These are phyloP conservation scores for Pipistrellus pipistrellus DNA, from an alignment of 2,797 vertebrate species.

Conservation along the genomic window DNA sequence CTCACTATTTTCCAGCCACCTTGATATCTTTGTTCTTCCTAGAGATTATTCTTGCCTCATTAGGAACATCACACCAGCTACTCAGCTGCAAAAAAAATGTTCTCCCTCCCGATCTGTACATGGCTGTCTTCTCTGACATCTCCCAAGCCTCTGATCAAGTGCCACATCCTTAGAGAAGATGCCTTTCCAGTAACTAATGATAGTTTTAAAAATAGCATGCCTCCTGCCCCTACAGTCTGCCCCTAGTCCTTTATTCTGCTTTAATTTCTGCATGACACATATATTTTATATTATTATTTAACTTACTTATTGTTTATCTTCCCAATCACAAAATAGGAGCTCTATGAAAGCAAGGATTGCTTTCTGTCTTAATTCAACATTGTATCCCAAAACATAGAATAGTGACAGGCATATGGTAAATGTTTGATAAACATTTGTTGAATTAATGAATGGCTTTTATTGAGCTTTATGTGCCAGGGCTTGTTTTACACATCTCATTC, in stretches of 20 bases:
- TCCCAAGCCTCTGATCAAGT: slow-evolving; percentile 7
- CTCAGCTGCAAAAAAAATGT: not conserved
- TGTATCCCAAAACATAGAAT: not conserved
- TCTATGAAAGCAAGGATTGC: not conserved
- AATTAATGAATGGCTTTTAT: slow-evolving; percentile 1
- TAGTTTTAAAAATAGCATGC: not conserved
- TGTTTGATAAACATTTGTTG: not conserved
- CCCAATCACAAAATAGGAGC: not conserved
- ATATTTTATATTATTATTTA: not conserved
- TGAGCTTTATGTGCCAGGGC: not conserved
- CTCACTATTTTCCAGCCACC: not conserved
- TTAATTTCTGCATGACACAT: not conserved
- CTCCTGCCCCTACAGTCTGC: not conserved
- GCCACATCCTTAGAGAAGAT: slow-evolving; percentile 6
- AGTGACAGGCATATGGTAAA: not conserved
- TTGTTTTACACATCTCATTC: not conserved
- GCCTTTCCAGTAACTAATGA: not conserved
- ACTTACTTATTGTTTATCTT: too few relatives aligned
- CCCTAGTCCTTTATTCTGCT: not conserved
- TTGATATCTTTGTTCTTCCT: not conserved
- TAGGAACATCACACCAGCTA: not conserved
- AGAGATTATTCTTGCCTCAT: slow-evolving; percentile 14
- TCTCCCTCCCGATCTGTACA: not conserved
- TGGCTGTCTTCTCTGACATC: not conserved
- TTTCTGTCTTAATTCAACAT: not conserved